A percentile compares a stretch with the other conserved stretches of the same genome.
Conservation (phyloP, 1,140 invertebrate species). For the Zaprionus gabonicus region DNA sequence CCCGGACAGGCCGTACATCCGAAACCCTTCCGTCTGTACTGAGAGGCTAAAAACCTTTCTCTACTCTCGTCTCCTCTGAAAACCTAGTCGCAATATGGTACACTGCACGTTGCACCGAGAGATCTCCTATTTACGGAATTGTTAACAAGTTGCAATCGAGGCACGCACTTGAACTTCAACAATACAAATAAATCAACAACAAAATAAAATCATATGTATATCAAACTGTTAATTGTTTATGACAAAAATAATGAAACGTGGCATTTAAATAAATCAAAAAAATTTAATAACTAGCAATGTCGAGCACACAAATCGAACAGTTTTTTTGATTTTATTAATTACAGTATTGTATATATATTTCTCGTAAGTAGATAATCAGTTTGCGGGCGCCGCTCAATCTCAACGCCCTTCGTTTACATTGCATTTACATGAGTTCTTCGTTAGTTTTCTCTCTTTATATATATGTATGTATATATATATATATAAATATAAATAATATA, state of each 20-base stretch:
- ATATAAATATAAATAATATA: slow-evolving; percentile 57
- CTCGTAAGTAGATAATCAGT: slow-evolving; percentile 76
- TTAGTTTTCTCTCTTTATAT: slow-evolving; percentile 48
- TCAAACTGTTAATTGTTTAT: slow-evolving; percentile 69
- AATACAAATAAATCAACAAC: background rate
- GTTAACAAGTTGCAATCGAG: slow-evolving; percentile 62
- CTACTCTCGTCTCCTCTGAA: background rate
- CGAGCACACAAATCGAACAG: slow-evolving; percentile 58
- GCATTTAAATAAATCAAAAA: slow-evolving; percentile 75
- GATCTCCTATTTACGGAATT: slow-evolving; percentile 57
- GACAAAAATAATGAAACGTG: slow-evolving; percentile 61
- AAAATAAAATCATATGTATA: slow-evolving; percentile 24
- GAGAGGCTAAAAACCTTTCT: slow-evolving; percentile 18
- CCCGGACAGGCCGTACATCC: slow-evolving; percentile 76
- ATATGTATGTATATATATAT: slow-evolving; percentile 42
- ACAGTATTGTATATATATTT: slow-evolving; percentile 57
- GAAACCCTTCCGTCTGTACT: slow-evolving; percentile 83
- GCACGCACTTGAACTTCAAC: slow-evolving; percentile 55
- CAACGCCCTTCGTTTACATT: slow-evolving; percentile 67
- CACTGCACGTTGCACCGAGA: slow-evolving; percentile 49
- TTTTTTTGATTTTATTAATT: slow-evolving; percentile 72
- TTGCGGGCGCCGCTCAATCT: slow-evolving; percentile 47
- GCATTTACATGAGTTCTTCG: slow-evolving; percentile 73
- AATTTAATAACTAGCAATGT: slow-evolving; percentile 64
- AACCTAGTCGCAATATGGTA: slow-evolving; percentile 12